These are phyloP conservation scores for Nannoperca obscura DNA, from an alignment of 2,797 vertebrate species.

Conservation along the genomic window DNA sequence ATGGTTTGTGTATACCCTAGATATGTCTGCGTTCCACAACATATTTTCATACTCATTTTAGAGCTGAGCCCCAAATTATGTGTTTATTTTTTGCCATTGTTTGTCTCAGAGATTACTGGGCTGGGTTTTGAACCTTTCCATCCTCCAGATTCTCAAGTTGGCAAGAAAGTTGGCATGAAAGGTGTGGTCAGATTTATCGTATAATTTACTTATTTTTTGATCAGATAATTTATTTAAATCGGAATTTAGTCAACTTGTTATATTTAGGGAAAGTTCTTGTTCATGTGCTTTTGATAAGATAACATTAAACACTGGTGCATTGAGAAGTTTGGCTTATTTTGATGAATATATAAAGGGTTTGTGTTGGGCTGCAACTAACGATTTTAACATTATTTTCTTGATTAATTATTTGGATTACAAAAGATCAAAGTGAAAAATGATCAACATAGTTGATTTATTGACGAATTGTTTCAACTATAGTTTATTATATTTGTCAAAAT, in stretches of 20 bases:
- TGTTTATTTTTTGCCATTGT: background rate
- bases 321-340: conserved; percentile 3
- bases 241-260: background rate
- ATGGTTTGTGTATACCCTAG: background rate
- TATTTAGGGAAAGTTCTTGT: background rate
- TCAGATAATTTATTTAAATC: background rate
- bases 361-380: too few relatives aligned
- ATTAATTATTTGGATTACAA: background rate
- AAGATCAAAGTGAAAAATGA: too few relatives aligned
- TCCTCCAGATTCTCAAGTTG: background rate
- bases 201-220: background rate
- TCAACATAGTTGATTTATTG: too few relatives aligned
- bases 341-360: too few relatives aligned
- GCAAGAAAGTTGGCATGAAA: background rate
- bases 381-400: background rate
- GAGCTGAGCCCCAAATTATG: background rate
- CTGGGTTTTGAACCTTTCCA: background rate
- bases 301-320: conserved; percentile 7
- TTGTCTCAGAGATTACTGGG: background rate
- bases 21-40: background rate
- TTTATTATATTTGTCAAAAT: too few relatives aligned
- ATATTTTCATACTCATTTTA: background rate
- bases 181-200: background rate
- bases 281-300: background rate
- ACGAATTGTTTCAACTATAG: too few relatives aligned